Base-by-base conservation (phyloP, 2,113 vertebrate species). In the Tautogolabrus adspersus region DNA sequence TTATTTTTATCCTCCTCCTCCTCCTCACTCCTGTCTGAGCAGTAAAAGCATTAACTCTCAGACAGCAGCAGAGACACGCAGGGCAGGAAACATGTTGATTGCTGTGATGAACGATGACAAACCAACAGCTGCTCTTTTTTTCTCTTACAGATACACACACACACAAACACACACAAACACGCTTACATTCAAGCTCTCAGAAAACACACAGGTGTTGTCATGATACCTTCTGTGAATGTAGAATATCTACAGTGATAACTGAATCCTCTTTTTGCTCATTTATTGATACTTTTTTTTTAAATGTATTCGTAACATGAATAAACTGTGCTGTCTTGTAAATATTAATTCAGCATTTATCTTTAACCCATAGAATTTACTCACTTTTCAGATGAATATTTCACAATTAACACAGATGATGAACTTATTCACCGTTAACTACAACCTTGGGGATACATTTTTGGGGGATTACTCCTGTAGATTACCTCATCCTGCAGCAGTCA, bases 71-170 rank as follows among this genome's bases (percentile, higher is more conserved):
- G 47, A 77, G 69, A 84, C 77, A 81, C 13, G 19, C 67, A 77
- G 78, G 75, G 23, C 81, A 83, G 66, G 54, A 66, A 77, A 90
- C 30, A 87, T 90, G 89, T 90, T 90, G 89, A 90, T 90, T 90
- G 85, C 77, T 88, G 84, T 69, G 82, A 90, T 80, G 75, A 87
- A 81, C 84, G n/a, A 83, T 74, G 64, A 34, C 30, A 34, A 79
- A 75, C 75, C 61, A 81, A 79, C 87, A 88, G 82, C 85, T 87
- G 79, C 85, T 79, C 51, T 56, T 65, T 57, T 57, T 60, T 61
- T 47, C 44, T 72, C 51, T 11, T 2, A 40, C 7, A 74, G 10
- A 58, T 42, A 60, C 38, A 66, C 55, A 67, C 56, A 51, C 64
- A 61, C 54, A 72, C 23, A 66, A 19, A 68, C 66, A 72, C 72